A percentile compares a stretch with the other conserved stretches of the same genome.
These are phyloP conservation scores for Oreortyx pictus DNA, from an alignment of 2,797 vertebrate genomes.

Conservation along the genomic window DNA sequence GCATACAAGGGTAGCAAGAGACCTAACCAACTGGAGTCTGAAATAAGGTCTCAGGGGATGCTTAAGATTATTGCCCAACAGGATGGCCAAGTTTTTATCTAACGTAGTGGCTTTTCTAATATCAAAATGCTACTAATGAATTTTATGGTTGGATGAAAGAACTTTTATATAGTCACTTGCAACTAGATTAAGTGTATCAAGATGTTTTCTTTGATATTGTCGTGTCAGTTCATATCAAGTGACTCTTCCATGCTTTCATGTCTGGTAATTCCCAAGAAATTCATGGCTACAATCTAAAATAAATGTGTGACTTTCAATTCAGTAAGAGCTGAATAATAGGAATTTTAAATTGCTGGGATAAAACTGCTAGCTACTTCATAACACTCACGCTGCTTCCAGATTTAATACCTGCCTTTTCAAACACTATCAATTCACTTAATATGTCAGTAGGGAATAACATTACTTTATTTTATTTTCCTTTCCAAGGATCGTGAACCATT, in stretches of 20 bases:
- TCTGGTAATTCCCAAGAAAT: conserved; percentile 73
- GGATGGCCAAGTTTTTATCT: neutral
- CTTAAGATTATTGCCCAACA: conserved; percentile 10
- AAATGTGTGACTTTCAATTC: conserved; percentile 37
- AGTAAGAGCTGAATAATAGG: neutral
- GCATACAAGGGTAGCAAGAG: neutral
- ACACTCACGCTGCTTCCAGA: conserved; percentile 30
- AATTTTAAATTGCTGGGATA: conserved; percentile 57
- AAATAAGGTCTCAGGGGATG: conserved; percentile 19
- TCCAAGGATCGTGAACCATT: conserved; percentile 43
- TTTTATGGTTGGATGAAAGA: conserved; percentile 14
- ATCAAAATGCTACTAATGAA: conserved; percentile 27
- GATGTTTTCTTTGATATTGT: conserved; percentile 44
- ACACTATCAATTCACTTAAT: conserved; percentile 55
- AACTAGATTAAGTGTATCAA: conserved; percentile 41
- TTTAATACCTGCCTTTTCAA: conserved; percentile 58
- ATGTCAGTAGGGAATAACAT: conserved; percentile 47
- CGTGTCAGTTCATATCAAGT: conserved; percentile 64
- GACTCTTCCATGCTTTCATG: conserved; percentile 60
- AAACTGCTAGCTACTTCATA: conserved; percentile 51
- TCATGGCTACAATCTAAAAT: conserved; percentile 49
- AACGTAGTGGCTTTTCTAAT: neutral
- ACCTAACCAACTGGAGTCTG: conserved; percentile 14
- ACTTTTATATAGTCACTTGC: neutral
- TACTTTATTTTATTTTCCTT: conserved; percentile 49